Conservation (phyloP, 2,797 vertebrate species). For the Lacerta bilineata region DNA sequence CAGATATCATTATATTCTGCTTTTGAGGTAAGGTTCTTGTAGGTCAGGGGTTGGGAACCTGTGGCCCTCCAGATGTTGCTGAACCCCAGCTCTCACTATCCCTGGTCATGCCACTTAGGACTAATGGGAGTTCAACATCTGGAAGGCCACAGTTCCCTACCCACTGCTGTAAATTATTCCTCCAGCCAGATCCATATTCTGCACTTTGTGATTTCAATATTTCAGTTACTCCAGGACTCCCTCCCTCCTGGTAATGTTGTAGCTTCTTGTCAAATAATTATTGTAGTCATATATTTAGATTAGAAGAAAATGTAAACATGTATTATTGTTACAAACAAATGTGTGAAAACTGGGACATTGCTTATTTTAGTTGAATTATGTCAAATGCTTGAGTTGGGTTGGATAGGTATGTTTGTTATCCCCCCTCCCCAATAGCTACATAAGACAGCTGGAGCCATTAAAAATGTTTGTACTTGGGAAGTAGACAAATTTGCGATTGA, state of each 20-base stretch:
- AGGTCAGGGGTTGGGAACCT: no score
- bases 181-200: background rate
- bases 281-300: background rate
- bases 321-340: background rate
- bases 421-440: background rate
- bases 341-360: background rate
- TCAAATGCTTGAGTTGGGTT: background rate
- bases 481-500: background rate
- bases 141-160: no score
- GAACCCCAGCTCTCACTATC: no score
- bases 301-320: background rate
- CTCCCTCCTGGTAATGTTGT: slow-evolving; percentile 9
- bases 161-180: slow-evolving; percentile 1
- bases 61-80: no score
- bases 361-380: background rate
- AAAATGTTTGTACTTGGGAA: background rate
- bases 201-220: slow-evolving; percentile 13
- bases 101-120: no score
- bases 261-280: background rate
- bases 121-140: no score
- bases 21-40: slow-evolving; percentile 10
- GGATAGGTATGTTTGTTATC: background rate
- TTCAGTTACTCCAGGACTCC: slow-evolving; percentile 37
- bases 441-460: background rate
- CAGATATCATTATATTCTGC: accelerated